Evolutionary conservation across 2,113 vertebrate species (phyloP).

Genomic region (Ciconia stormi): DNA sequence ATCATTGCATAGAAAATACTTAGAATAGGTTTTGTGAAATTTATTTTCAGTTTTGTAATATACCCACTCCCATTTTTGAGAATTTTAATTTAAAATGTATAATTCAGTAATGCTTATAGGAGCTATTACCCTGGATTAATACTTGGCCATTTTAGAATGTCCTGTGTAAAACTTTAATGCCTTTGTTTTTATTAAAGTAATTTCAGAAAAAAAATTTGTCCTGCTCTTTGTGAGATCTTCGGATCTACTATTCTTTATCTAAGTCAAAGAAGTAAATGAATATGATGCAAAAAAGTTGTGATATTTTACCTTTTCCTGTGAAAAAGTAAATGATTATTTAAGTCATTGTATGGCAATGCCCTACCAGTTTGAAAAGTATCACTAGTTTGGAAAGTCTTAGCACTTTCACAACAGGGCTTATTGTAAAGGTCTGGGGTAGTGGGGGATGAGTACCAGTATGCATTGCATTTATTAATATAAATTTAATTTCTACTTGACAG

Average conservation of each 20-base stretch:
- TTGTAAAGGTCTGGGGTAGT: background rate
- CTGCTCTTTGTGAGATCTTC: background rate
- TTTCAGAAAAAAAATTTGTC: background rate
- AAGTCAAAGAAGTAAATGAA: background rate
- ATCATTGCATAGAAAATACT: constrained; percentile 22
- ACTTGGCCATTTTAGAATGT: constrained; percentile 7
- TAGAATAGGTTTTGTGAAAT: constrained; percentile 15
- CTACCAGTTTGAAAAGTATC: background rate
- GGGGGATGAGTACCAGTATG: background rate
- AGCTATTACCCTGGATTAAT: constrained; percentile 39
- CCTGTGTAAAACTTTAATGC: background rate
- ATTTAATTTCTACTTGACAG: background rate
- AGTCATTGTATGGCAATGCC: background rate
- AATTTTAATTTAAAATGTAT: constrained; percentile 47
- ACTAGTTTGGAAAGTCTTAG: background rate
- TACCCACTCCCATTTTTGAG: background rate
- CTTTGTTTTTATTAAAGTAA: constrained; percentile 31
- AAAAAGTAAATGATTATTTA: background rate
- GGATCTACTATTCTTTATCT: background rate
- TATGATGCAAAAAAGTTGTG: background rate
- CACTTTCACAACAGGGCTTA: background rate
- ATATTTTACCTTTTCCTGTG: background rate
- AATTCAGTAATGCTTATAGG: constrained; percentile 26
- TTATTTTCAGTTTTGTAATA: constrained; percentile 27
- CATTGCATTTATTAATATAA: background rate